Base-by-base conservation (phyloP, 2,113 vertebrate species). In the Orycteropus afer region DNA sequence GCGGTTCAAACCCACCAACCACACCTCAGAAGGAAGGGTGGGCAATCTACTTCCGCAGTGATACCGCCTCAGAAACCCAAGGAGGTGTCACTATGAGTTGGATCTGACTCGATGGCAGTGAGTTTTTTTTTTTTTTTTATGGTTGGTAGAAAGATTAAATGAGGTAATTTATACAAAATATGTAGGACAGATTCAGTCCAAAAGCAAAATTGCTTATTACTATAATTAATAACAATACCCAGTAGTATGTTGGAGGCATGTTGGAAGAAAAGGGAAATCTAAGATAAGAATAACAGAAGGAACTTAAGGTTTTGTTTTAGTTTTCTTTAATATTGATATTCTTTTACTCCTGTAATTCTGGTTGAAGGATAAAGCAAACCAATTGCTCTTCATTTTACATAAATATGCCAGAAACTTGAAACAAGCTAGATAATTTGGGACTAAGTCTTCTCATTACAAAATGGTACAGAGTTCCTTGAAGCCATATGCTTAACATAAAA, bases 391-490 rank as follows among this genome's bases (percentile, higher is more conserved):
- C 22, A 84, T 61, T 85, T 90, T 94, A 92, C 17, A 37, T 53
- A 78, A 90, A 80, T 73, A 86, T 67, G 20, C 77, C 55, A 79
- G 88, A 93, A 96, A 84, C 29, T 79, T 91, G 67, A 95, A 32
- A 67, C 2, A 87, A 87, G n/a, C 51, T 78, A 91, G 65, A 37
- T 77, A 96, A 89, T 65, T 77, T 92, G 4, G 91, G n/a, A 88
- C 12, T 86, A 71, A 87, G 71, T n/a, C 7, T 88, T 93, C 65
- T 90, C 8, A 84, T 81, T 88, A 90, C 27, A 13, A 93, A 97
- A 78, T 95, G 40, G 85, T 88, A 88, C 15, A 83, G 81, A 23
- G 34, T 49, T 69, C 32, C 67, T 74, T 94, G 61, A 88, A 95
- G 85, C 25, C 7, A 4, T 78, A 37, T 85, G 53, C 27, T 93